These are phyloP conservation scores for Drosophila bocki DNA, from an alignment of 1,140 invertebrate species.

Conservation along the genomic window DNA sequence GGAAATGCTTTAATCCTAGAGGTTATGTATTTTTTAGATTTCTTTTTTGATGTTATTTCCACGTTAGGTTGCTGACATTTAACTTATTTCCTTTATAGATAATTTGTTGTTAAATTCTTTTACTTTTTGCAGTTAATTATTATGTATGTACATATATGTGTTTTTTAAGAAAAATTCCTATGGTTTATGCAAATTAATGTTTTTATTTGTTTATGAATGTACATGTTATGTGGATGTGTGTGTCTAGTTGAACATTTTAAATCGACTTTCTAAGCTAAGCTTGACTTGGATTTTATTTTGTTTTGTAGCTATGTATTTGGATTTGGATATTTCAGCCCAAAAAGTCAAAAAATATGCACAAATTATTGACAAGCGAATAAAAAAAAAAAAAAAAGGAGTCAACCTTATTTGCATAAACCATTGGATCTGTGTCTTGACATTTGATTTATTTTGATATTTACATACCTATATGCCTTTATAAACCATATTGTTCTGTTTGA, in stretches of 20 bases:
- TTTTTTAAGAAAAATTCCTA: constrained; percentile 39
- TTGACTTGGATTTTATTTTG: constrained; percentile 19
- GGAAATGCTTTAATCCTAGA: constrained; percentile 1
- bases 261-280: constrained; percentile 37
- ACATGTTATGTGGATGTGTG: constrained; percentile 38
- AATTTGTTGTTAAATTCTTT: not conserved
- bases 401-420: constrained; percentile 85
- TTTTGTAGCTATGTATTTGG: constrained; percentile 45
- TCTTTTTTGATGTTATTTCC: not conserved
- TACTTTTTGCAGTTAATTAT: constrained; percentile 19
- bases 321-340: constrained; percentile 70
- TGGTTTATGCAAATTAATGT: constrained; percentile 81
- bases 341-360: constrained; percentile 83
- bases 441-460: constrained; percentile 50
- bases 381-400: constrained; percentile 39
- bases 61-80: not conserved
- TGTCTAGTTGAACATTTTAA: constrained; percentile 28
- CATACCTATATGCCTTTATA: constrained; percentile 52
- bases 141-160: too few relatives aligned
- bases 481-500: constrained; percentile 51
- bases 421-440: constrained; percentile 77
- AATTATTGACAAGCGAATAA: constrained; percentile 48
- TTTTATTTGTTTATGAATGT: constrained; percentile 32
- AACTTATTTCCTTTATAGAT: not conserved
- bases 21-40: not conserved